Evolutionary conservation across 2,113 vertebrate genomes (phyloP), one percentile per base, ranked within the genome.

Genomic region (Gracilinanus agilis): DNA sequence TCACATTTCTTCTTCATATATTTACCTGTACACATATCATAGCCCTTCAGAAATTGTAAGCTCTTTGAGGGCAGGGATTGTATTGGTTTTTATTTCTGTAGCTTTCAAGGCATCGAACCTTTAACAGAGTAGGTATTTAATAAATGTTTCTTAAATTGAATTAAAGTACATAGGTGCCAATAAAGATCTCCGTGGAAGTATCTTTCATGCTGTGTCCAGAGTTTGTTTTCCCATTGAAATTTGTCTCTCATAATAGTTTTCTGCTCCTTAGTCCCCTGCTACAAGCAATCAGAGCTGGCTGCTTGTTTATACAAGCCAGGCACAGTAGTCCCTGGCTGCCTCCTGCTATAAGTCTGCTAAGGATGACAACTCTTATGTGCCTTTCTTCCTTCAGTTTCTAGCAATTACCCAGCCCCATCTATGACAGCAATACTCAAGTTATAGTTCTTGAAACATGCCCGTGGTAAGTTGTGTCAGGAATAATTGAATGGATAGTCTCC

Each of bases 341-440:
- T 40, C 67, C 19, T 83, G 6, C n/a, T 83, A 8, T 83, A 9
- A 6, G 34, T 83, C n/a, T 40, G 34, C n/a, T 83, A 83, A 83
- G n/a, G 67, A 83, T 83, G 67, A 83, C 67, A 83, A 83, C 67
- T 40, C 67, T 83, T 83, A 13, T 92, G 19, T 91, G 90, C 34
- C 49, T 95, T 95, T 89, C 55, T 93, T 95, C 34, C 83, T 96
- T 40, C 23, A 23, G 49, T 83, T 83, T 83, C 67, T 83, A 83
- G 67, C 67, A 83, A 23, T 83, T 83, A 83, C 67, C n/a, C 67
- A 40, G 67, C 7, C 67, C 67, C 67, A 83, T 19, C 67, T 3
- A 83, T 83, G 67, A 83, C 67, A 9, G 67, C 67, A 83, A n/a
- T 83, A 23, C 16, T 83, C 67, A 83, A 40, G 67, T 83, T 83